Evolutionary conservation across 2,888 invertebrate genomes (phyloP), one percentile per base, ranked within the genome.

Genomic region (Drosophila meridionalis): DNA sequence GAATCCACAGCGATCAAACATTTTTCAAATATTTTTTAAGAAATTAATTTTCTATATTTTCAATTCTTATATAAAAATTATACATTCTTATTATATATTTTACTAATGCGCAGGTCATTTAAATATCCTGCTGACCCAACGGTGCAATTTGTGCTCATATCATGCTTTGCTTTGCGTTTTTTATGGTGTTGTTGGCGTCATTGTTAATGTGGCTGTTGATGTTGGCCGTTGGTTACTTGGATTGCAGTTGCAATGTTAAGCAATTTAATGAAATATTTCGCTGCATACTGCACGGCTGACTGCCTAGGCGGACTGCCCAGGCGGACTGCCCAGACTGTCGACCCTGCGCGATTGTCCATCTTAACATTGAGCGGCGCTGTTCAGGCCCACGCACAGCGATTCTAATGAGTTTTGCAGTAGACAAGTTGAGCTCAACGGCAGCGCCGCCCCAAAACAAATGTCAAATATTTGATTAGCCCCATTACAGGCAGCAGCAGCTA

Each of bases 391-490:
- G 52, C 40, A 28, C n/a, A 42, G 58, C 47, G 53, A 68, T 64
- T 75, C 60, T 75, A 78, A 80, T 78, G 75, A 78, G 80, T 70
- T 80, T 70, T 67, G 63, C 50, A 69, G 60, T 63, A 67, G 76
- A 74, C 80, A 80, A 56, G 68, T 34, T 74, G 82, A 72, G 73
- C 80, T 80, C 63, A 52, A 57, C 64, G 69, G 63, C 60, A 64
- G 74, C 67, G 64, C 61, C 66, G 43, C 43, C 73, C 64, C 64
- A 78, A 76, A 75, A 77, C 73, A 76, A 83, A 91, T 87, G 78
- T 82, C 83, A 89, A 89, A 91, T 91, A 90, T 89, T 89, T 91
- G 89, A 89, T 91, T 89, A 89, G 76, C 91, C 85, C 89, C 85
- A 85, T 89, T 89, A 78, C 77, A 76, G 57, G 57, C 75, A 64